These are phyloP conservation scores for Platycheirus albimanus DNA, from an alignment of 2,888 invertebrate genomes.

Conservation along the genomic window DNA sequence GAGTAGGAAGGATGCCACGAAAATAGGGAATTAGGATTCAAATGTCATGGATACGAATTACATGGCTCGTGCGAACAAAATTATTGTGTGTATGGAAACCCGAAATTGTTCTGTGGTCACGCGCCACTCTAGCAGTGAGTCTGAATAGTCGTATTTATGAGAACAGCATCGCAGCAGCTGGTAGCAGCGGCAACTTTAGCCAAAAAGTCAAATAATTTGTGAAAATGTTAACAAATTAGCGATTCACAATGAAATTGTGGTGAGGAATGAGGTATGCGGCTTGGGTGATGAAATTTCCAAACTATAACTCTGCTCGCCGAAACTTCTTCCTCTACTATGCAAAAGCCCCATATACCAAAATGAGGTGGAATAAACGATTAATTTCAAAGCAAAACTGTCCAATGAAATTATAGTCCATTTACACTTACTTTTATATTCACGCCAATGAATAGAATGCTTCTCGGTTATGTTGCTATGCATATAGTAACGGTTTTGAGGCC, in stretches of 20 bases:
- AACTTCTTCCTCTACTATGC: too few relatives aligned
- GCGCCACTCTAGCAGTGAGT: slow-evolving; percentile 10
- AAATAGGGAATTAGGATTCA: slow-evolving; percentile 39
- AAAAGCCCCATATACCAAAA: too few relatives aligned
- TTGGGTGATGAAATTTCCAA: slow-evolving; percentile 35
- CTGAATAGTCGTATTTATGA: background rate
- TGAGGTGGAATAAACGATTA: background rate
- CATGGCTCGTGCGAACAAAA: slow-evolving; percentile 50
- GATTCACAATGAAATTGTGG: slow-evolving; percentile 60
- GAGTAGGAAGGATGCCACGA: slow-evolving; percentile 6
- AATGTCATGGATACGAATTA: slow-evolving; percentile 58
- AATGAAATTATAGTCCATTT: slow-evolving; percentile 24
- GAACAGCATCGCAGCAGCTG: background rate
- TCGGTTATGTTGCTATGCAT: background rate
- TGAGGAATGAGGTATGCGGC: slow-evolving; percentile 30
- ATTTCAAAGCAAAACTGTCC: slow-evolving; percentile 6
- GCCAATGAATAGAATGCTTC: background rate
- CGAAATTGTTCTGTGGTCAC: slow-evolving; percentile 60
- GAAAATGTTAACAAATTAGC: slow-evolving; percentile 70
- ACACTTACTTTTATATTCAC: background rate
- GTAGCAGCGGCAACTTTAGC: background rate
- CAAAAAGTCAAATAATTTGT: slow-evolving; percentile 37
- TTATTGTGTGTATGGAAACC: slow-evolving; percentile 56
- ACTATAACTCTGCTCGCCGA: slow-evolving; percentile 6
- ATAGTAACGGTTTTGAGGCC: background rate